A percentile compares a stretch with the other conserved stretches of the same genome.
phyloP scores from a whole-genome alignment of 92 coral and sea anemone genomes.

The Nematostella vectensis region DNA sequence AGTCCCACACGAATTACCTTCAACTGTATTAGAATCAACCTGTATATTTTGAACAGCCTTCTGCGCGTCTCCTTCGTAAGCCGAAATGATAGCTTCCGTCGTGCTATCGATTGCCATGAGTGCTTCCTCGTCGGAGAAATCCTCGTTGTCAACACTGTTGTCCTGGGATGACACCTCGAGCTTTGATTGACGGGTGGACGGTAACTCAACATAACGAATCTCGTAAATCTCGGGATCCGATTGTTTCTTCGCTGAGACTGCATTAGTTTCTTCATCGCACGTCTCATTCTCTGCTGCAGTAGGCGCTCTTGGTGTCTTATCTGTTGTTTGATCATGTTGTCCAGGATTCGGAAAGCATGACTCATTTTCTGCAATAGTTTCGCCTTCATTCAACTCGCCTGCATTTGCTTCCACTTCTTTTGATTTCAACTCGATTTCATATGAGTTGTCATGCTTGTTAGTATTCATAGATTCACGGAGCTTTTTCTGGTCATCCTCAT shows the following conservation, averaged over 20 bases:
- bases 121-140: not conserved
- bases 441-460: not conserved
- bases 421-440: not conserved
- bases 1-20: too few relatives aligned
- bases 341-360: too few relatives aligned
- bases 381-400: not conserved
- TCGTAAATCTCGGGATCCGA: not conserved
- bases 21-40: too few relatives aligned
- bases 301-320: not conserved
- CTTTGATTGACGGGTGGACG: not conserved
- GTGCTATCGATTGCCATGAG: not conserved
- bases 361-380: too few relatives aligned
- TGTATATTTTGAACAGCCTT: too few relatives aligned
- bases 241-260: not conserved
- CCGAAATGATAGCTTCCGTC: not conserved
- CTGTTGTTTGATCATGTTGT: not conserved
- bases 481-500: too few relatives aligned
- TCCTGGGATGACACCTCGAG: not conserved
- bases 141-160: not conserved
- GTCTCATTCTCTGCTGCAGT: not conserved
- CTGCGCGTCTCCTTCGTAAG: not conserved
- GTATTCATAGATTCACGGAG: too few relatives aligned
- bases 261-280: not conserved
- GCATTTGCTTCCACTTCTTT: not conserved
- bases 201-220: not conserved